Percentiles rank a stretch among this genome's conserved stretches.
Evolutionary conservation across 2,888 invertebrate genomes (phyloP).

Genomic region (Piscicola geometra): DNA sequence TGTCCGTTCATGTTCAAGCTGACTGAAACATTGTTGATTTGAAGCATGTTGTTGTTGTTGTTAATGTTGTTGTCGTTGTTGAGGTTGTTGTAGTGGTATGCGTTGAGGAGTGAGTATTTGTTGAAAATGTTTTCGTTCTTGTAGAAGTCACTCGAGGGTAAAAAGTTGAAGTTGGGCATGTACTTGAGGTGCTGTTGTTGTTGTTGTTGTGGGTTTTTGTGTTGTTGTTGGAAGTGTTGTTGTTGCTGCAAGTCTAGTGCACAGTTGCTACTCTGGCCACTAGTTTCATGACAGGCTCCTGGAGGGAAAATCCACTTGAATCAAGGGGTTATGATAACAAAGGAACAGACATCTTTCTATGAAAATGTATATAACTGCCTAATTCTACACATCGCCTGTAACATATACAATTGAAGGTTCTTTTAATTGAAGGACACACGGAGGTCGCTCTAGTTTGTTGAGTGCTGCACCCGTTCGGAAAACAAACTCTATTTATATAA

Average conservation of each 20-base stretch:
- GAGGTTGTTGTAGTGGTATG: not conserved
- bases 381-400: too few species aligned
- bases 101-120: not conserved
- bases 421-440: too few species aligned
- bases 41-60: not conserved
- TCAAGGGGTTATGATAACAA: too few species aligned
- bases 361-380: too few species aligned
- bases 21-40: not conserved
- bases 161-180: conserved; percentile 6
- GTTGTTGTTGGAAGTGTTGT: not conserved
- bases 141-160: not conserved
- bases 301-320: too few species aligned
- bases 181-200: conserved; percentile 12
- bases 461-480: too few species aligned
- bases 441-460: too few species aligned
- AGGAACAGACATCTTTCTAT: too few species aligned
- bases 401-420: too few species aligned
- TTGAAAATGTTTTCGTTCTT: not conserved
- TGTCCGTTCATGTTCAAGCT: not conserved
- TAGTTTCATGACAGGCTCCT: too few species aligned
- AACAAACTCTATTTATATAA: too few species aligned
- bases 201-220: not conserved
- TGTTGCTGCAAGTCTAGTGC: not conserved
- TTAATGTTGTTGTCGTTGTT: not conserved
- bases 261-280: not conserved